phyloP scores from a whole-genome alignment of 2,888 invertebrate species.

The Rosalia funebris region DNA sequence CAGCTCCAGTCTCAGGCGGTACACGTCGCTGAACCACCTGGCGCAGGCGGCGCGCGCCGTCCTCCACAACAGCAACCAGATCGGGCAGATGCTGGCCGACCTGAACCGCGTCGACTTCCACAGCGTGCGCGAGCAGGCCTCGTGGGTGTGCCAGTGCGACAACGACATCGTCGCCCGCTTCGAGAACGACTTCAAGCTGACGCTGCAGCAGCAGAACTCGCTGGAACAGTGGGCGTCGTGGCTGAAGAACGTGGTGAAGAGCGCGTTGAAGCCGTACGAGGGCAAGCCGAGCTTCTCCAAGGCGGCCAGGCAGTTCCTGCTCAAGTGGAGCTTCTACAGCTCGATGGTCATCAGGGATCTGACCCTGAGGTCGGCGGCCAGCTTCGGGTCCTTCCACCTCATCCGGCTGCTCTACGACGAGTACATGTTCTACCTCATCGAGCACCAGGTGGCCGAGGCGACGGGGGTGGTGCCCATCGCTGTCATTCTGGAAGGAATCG shows the following conservation, averaged over 20 bases:
- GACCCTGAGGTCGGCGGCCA: slow-evolving; percentile 94
- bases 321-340: slow-evolving; percentile 99
- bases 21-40: slow-evolving; percentile 96
- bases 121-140: slow-evolving; percentile 83
- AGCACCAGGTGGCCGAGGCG: slow-evolving; percentile 94
- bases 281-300: slow-evolving; percentile 84
- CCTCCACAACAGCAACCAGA: slow-evolving; percentile 93
- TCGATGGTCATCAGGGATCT: slow-evolving; percentile 98
- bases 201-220: slow-evolving; percentile 89
- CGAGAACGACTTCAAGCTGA: slow-evolving; percentile 93
- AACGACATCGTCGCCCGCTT: slow-evolving; percentile 79
- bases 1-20: slow-evolving; percentile 92
- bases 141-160: slow-evolving; percentile 86
- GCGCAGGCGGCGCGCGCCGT: slow-evolving; percentile 95
- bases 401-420: slow-evolving; percentile 98
- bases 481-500: slow-evolving; percentile 81
- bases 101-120: slow-evolving; percentile 97
- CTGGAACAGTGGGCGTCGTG: slow-evolving; percentile 98
- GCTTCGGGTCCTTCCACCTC: slow-evolving; percentile 98
- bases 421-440: slow-evolving; percentile 98
- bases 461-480: slow-evolving; percentile 93
- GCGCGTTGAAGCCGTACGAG: slow-evolving; percentile 88
- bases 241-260: slow-evolving; percentile 93
- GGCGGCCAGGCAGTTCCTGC: slow-evolving; percentile 90
- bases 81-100: slow-evolving; percentile 95